Evolutionary conservation across 2,113 vertebrate genomes (phyloP).

Genomic region (Chamaea fasciata): DNA sequence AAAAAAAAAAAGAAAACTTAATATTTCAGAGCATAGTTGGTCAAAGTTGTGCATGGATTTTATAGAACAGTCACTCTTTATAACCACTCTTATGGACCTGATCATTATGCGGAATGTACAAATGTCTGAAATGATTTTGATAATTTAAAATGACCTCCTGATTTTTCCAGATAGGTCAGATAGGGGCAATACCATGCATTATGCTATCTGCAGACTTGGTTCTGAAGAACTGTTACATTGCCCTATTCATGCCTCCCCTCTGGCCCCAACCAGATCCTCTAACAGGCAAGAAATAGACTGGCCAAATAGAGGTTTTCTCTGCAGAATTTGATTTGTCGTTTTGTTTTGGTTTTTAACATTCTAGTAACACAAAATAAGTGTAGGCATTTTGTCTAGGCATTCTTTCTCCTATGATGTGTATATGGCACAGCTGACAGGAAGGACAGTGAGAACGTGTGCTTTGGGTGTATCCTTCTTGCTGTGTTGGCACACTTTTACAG

Average conservation of each 20-base stretch:
- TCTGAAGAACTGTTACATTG: background rate
- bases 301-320: background rate
- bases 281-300: background rate
- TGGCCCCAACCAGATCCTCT: background rate
- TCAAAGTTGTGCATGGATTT: background rate
- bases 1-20: background rate
- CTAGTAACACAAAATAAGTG: background rate
- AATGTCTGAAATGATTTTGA: background rate
- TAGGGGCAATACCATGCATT: background rate
- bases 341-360: background rate
- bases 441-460: accelerated
- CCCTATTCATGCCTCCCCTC: background rate
- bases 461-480: background rate
- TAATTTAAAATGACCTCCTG: background rate
- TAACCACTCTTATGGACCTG: background rate
- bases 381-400: background rate
- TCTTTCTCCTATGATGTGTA: background rate
- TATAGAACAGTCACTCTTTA: background rate
- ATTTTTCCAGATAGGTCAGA: background rate
- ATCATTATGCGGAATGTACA: background rate
- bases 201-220: background rate
- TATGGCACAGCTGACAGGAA: background rate
- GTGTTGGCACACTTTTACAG: background rate
- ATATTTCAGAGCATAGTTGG: background rate
- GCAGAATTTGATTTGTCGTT: background rate